phyloP scores from a whole-genome alignment of 1,140 invertebrate species.

The Heliothis subflexa region DNA sequence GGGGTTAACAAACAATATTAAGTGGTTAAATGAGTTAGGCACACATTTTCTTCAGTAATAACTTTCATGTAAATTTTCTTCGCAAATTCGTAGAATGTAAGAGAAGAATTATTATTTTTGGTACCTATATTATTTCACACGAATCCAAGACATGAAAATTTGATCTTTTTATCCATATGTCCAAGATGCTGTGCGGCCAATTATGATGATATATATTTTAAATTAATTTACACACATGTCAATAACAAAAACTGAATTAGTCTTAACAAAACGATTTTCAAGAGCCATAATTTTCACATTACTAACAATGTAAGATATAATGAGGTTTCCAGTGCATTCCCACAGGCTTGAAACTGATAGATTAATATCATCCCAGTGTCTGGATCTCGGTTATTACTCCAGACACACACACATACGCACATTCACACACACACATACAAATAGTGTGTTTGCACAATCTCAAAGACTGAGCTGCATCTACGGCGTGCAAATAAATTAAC shows the following conservation, averaged over 20 bases:
- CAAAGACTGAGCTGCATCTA: conserved; percentile 22
- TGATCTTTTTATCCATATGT: too few relatives aligned
- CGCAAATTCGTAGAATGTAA: not conserved
- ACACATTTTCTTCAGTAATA: not conserved
- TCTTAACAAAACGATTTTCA: not conserved
- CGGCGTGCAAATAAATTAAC: conserved; percentile 20
- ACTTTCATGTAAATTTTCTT: not conserved
- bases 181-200: too few relatives aligned
- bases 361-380: conserved; percentile 17
- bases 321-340: not conserved
- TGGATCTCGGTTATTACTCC: conserved; percentile 3
- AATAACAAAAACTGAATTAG: not conserved
- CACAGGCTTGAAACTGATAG: not conserved
- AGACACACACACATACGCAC: not conserved
- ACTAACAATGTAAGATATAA: not conserved
- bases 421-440: not conserved
- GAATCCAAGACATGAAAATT: too few relatives aligned
- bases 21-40: conserved; percentile 5
- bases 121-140: too few relatives aligned
- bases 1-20: not conserved
- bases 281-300: not conserved
- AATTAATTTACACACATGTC: too few relatives aligned
- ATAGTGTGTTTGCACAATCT: conserved; percentile 19
- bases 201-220: too few relatives aligned
- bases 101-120: not conserved